Evolutionary conservation across 2,888 invertebrate genomes (phyloP), one percentile per base, ranked within the genome.

Genomic region (Microplitis manilae): DNA sequence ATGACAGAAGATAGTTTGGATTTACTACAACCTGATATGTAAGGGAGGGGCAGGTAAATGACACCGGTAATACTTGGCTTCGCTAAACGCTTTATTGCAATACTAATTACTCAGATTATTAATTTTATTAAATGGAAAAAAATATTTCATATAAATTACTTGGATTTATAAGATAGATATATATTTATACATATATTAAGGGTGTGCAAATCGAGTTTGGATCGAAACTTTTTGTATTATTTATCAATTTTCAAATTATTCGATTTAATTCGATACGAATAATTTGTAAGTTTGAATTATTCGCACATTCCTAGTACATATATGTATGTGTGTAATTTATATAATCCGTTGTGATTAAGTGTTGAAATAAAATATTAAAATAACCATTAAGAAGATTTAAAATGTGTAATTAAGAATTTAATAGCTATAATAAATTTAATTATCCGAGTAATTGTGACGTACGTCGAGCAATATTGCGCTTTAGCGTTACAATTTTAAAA

Each of bases 1-100:
- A 90, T 89, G 89, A 87, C 86, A 86, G 81, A 83, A 85, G 82
- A 78, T 79, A 82, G 81, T 84, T 83, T 84, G 86, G 86, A 85
- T 87, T 83, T 17, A 82, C 87, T 88, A 89, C 85, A 84, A 87
- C 84, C 85, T 89, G 89, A 90, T 90, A 90, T 90, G 89, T 89
- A 50, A 30, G 85, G 85, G 72, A 68, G 74, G 68, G 85, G 82
- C 85, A 86, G 86, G 87, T 86, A 85, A 50, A 50, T 85, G 83
- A 86, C 85, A 86, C 84, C 84, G 87, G 85, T 88, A 88, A 88
- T 89, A 89, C 88, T 89, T 87, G 86, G 86, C 81, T 75, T 77
- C 76, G 85, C 87, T 87, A 87, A 86, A 85, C 84, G 85, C 86
- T 84, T 2, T 82, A 85, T 83, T 84, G 86, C 87, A 85, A 85